phyloP scores from a whole-genome alignment of 92 coral and sea anemone species.

The Nematostella vectensis region DNA sequence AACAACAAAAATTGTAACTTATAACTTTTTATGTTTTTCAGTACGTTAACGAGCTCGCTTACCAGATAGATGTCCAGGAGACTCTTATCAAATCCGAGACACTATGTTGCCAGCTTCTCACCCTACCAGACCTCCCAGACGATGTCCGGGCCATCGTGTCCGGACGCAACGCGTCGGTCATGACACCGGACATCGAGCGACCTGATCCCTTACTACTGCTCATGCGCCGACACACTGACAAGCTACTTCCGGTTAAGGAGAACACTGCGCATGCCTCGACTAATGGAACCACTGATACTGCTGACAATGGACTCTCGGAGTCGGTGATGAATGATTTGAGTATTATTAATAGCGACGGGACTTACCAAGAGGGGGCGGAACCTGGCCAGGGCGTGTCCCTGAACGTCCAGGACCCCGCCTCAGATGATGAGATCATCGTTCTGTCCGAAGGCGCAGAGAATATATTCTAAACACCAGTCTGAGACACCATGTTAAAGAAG shows the following conservation, averaged over 20 bases:
- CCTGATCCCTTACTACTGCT: constrained; percentile 56
- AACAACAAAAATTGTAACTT: too few species aligned
- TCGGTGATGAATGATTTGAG: constrained; percentile 56
- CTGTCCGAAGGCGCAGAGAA: constrained; percentile 80
- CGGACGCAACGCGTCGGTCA: constrained; percentile 76
- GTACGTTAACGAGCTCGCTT: constrained; percentile 90
- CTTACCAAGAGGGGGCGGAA: constrained; percentile 8
- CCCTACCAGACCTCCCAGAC: constrained; percentile 68
- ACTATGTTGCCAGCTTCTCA: constrained; percentile 77
- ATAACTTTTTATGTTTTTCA: constrained; percentile 9
- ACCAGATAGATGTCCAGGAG: constrained; percentile 74
- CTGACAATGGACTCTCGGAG: constrained; percentile 9
- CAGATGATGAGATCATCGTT: constrained; percentile 88
- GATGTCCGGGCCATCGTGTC: constrained; percentile 70
- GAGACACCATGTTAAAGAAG: too few species aligned
- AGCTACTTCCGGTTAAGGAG: constrained; percentile 23
- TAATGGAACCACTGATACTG: background rate
- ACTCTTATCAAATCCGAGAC: constrained; percentile 68
- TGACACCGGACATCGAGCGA: constrained; percentile 75
- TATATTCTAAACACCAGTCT: constrained; percentile 65
- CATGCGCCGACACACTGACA: constrained; percentile 27
- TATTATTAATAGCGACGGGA: constrained; percentile 12
- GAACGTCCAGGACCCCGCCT: constrained; percentile 47
- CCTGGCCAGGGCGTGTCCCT: constrained; percentile 21
- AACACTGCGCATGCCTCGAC: constrained; percentile 11